These are phyloP conservation scores for Cheilosia pagana DNA, from an alignment of 2,888 invertebrate species.

Conservation along the genomic window DNA sequence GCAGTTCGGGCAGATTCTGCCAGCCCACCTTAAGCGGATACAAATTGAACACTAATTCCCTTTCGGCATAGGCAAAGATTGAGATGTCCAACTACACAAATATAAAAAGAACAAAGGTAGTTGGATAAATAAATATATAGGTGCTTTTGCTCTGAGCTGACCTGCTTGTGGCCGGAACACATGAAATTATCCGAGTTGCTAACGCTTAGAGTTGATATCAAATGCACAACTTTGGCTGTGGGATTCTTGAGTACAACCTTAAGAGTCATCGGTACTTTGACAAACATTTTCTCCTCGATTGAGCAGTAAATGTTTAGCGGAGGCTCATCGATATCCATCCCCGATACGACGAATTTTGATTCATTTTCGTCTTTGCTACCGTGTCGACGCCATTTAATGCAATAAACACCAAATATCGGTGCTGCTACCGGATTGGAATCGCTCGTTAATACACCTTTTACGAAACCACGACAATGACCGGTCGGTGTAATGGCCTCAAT, in stretches of 20 bases:
- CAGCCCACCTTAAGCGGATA: slow-evolving; percentile 83
- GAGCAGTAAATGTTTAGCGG: slow-evolving; percentile 83
- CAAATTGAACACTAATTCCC: slow-evolving; percentile 82
- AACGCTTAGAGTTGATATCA: slow-evolving; percentile 81
- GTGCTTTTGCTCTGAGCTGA: slow-evolving; percentile 78
- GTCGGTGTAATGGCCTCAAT: slow-evolving; percentile 82
- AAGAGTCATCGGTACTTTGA: slow-evolving; percentile 83
- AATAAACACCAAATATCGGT: slow-evolving; percentile 81
- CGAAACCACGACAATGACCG: slow-evolving; percentile 82
- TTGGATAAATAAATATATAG: background rate
- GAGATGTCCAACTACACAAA: slow-evolving; percentile 81
- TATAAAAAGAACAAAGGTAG: background rate
- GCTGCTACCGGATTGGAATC: slow-evolving; percentile 25
- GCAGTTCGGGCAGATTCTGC: slow-evolving; percentile 82
- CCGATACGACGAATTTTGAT: slow-evolving; percentile 82
- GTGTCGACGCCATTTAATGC: slow-evolving; percentile 82
- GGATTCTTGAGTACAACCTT: slow-evolving; percentile 83
- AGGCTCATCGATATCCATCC: slow-evolving; percentile 82
- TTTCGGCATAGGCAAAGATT: slow-evolving; percentile 82
- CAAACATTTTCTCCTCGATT: slow-evolving; percentile 83
- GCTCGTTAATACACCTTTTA: slow-evolving; percentile 79
- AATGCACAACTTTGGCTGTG: slow-evolving; percentile 81
- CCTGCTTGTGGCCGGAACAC: slow-evolving; percentile 97
- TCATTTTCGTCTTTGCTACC: slow-evolving; percentile 82
- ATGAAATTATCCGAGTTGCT: slow-evolving; percentile 91